These are phyloP conservation scores for Galeopterus variegatus DNA, from an alignment of 2,113 vertebrate genomes.

Conservation along the genomic window DNA sequence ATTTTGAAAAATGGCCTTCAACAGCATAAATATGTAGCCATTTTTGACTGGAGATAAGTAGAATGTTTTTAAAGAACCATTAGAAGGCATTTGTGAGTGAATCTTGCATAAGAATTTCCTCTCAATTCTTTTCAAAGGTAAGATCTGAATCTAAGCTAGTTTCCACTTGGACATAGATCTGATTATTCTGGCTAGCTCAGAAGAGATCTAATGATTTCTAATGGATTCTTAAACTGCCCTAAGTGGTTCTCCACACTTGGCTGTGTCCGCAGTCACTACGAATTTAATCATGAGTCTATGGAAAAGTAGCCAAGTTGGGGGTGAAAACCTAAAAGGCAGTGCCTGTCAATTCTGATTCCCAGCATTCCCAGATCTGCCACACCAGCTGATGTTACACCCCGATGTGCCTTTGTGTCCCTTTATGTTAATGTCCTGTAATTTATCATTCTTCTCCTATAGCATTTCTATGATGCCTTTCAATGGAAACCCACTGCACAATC, in stretches of 20 bases:
- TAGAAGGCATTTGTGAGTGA: conserved; percentile 58
- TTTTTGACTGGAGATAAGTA: conserved; percentile 58
- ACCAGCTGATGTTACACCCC: background rate
- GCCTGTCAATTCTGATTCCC: background rate
- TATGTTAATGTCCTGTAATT: background rate
- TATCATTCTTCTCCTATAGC: background rate
- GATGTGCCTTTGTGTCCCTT: background rate
- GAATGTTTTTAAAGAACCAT: conserved; percentile 67
- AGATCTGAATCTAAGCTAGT: conserved; percentile 48
- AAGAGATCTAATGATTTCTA: conserved; percentile 77
- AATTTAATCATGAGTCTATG: background rate
- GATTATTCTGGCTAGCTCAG: conserved; percentile 72
- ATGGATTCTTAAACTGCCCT: conserved; percentile 71
- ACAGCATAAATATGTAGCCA: conserved; percentile 48
- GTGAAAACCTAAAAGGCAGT: background rate
- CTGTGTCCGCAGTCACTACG: background rate
- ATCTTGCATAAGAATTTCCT: conserved; percentile 62
- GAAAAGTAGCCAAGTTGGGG: background rate
- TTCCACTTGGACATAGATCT: conserved; percentile 68
- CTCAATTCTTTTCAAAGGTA: conserved; percentile 71
- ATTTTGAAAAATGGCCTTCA: conserved; percentile 39
- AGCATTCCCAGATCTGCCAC: background rate
- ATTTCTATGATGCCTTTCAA: background rate
- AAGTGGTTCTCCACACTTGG: conserved; percentile 70
- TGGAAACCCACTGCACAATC: background rate